Evolutionary conservation across 2,113 vertebrate genomes (phyloP), one percentile per base, ranked within the genome.

Genomic region (Halcyon senegalensis): DNA sequence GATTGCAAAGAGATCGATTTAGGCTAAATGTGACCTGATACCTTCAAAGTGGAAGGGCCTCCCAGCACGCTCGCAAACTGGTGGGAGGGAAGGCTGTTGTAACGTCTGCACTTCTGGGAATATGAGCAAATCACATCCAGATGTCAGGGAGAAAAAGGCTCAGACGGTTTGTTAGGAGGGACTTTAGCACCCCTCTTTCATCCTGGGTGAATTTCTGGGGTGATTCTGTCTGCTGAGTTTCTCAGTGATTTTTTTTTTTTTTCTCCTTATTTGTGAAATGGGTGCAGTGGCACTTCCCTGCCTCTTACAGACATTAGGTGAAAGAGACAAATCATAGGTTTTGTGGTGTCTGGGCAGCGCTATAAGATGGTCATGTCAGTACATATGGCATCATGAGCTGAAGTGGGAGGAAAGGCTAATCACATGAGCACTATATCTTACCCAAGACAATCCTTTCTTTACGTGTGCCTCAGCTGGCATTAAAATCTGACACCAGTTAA

Each of bases 1-100:
- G 86, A 89, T 72, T 89, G 84, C 62, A 84, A 88, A 90, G 69
- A 92, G 86, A 94, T 82, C 74, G 81, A 94, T 94, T 94, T 93
- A 94, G 67, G 80, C 74, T 90, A 95, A 94, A 96, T 83, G 67
- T 94, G 95, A 97, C 77, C 84, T 87, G 80, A 94, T 94, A 87
- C 80, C 66, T 92, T 94, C 86, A 89, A 94, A 93, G 84, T 59
- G 16, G 48, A 96, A 76, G 46, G 91, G 64, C 84, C 95, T 90
- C 83, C 95, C 77, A 95, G 63, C 74, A 39, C 16, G 58, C 62
- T 94, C 7, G 1, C 28, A 8, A 55, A 84, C n/a, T 73, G 53
- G 28, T 96, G 84, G 53, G 55, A 96, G 80, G 66, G 50, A 87
- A 89, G 80, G 66, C 87, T 73, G 62, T 17, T 91, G 68, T 50